Base-by-base conservation (phyloP, 23 tunicate genomes). In the Halocynthia aurantium region DNA sequence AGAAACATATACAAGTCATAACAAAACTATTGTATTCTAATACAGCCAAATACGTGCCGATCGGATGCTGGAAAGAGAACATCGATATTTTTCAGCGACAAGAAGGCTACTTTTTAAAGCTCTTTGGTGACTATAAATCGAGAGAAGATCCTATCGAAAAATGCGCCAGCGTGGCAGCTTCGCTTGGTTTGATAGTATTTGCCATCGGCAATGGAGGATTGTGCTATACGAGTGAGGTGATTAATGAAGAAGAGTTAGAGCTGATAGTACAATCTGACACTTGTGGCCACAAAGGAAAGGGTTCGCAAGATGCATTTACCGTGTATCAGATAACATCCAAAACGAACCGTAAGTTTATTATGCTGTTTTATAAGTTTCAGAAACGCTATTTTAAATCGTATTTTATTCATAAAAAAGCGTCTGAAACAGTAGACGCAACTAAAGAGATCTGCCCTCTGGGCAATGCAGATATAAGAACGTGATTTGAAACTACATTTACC, bases 101-200 rank as follows among this genome's bases (percentile, higher is more conserved):
- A 9, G 70, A 65, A 49, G 19, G 70, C 9, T 49, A 49, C 22
- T 65, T 65, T 49, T 20, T 65, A 9, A 40, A 49, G 10, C 31
- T 65, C 10, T 20, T 9, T 65, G 49, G 49, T 8, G 70, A 65
- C 5, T 15, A 20, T 40, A 49, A 65, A 65, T 40, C 22, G 0
- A 11, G 70, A 8, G 22, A 9, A 0, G 70, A 65, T 9, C 70
- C 70, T 9, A 49, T 20, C 22, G 70, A 65, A 65, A 65, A 65
- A 65, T 65, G 70, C 2, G 70, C 70, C 70, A 11, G 70, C 10
- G 70, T 49, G 9, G 70, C 70, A 10, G 70, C 70, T 20, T 9
- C 70, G 22, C 19, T 65, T 9, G 31, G 31, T 20, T 65, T 65
- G 10, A 5, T 5, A 65, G 31, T 65, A 0, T 65, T 65, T 15